Base-by-base conservation (phyloP, 2,113 vertebrate species). In the Passer montanus region DNA sequence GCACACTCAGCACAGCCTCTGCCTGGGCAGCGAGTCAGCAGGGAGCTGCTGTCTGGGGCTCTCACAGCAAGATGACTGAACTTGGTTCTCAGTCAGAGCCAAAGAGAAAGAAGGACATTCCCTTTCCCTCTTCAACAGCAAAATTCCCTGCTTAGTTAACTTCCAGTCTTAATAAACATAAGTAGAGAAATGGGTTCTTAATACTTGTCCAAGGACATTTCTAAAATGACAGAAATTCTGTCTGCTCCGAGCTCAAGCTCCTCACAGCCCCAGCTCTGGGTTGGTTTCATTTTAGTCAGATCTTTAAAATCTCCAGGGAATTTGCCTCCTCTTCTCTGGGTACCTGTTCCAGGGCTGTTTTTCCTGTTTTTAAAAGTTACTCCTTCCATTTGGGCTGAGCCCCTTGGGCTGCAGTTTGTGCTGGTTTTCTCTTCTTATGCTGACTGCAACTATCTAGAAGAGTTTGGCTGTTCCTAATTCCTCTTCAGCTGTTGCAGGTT, bases 11-110 rank as follows among this genome's bases (percentile, higher is more conserved):
- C 37, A 11, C 28, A 41, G n/a, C 9, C 49, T 67, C 30, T 4
- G 0, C 35, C 24, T 30, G 41, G 50, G 39, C 73, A 46, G 8
- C 13, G 31, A 17, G 73, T 15, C 1, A 0, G 13, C 1, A 43
- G 30, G 26, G 27, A 74, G 47, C 47, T 89, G 52, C 35, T 44
- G 14, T 41, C 56, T 18, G 5, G 6, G 23, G 47, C 50, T 58
- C 2, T 0, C 50, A 16, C 14, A 24, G 30, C 16, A 6, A 9
- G 26, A 44, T 19, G n/a, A 39, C 26, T 26, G 33, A 55, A 55
- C 26, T 30, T 35, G 31, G 9, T 15, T 46, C 18, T 70, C 28
- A 37, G 20, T 49, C 41, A 46, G 55, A 77, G 21, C 15, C 18
- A 63, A 70, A 46, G 31, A 78, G 20, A 14, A 4, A 55, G 66